A percentile compares a stretch with the other conserved stretches of the same genome.
Evolutionary conservation across 1,140 invertebrate species (phyloP).

Genomic region (Drosophila nasuta): DNA sequence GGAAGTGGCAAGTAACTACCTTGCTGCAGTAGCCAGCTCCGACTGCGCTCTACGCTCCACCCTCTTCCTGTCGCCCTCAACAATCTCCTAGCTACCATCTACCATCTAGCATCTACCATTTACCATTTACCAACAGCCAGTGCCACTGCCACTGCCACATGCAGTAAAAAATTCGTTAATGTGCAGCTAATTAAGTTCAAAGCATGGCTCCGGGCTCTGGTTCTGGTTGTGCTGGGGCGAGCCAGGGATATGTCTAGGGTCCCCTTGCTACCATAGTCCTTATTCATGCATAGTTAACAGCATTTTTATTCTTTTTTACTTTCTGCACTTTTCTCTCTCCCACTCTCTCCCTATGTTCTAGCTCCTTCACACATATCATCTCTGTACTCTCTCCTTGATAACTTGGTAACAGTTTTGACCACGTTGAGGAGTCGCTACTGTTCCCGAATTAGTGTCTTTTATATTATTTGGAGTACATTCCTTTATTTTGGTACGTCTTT

Average conservation of each 20-base stretch:
- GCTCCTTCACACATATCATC: too few species aligned
- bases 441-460: slow-evolving; percentile 31
- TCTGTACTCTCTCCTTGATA: neutral
- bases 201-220: slow-evolving; percentile 68
- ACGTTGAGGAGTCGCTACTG: slow-evolving; percentile 15
- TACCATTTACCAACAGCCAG: slow-evolving; percentile 5
- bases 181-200: slow-evolving; percentile 83
- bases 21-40: slow-evolving; percentile 65
- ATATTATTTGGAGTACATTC: slow-evolving; percentile 8
- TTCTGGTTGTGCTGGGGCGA: slow-evolving; percentile 48
- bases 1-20: slow-evolving; percentile 77
- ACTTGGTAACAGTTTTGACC: slow-evolving; percentile 28
- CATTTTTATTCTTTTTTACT: slow-evolving; percentile 5
- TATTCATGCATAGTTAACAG: slow-evolving; percentile 15
- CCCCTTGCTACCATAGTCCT: slow-evolving; percentile 19
- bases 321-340: neutral
- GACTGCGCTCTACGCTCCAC: slow-evolving; percentile 13
- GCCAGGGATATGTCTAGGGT: slow-evolving; percentile 38
- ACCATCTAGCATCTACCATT: slow-evolving; percentile 2
- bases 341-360: neutral
- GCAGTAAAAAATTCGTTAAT: slow-evolving; percentile 83
- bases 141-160: slow-evolving; percentile 48
- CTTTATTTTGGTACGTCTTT: slow-evolving; percentile 2
- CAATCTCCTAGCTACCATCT: slow-evolving; percentile 6
- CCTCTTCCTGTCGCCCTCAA: neutral